Conservation (phyloP, 2,797 vertebrate species). For the Coracias cyanogaster region DNA sequence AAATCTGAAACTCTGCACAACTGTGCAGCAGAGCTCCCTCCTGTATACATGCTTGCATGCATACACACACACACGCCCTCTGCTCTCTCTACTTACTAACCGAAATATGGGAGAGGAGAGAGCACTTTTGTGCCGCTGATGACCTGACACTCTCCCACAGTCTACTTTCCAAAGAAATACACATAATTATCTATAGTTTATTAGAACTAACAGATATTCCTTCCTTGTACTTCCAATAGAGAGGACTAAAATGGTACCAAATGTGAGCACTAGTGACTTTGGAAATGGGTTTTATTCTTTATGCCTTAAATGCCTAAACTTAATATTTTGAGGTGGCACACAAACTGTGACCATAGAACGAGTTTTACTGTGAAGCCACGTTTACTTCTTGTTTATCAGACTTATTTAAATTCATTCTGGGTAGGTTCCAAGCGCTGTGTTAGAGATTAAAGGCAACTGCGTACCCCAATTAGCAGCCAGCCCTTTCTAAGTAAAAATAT, state of each 20-base stretch:
- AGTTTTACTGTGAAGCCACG: constrained; percentile 77
- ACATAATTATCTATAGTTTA: neutral
- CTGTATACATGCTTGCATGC: neutral
- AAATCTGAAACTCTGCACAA: neutral
- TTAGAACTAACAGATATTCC: neutral
- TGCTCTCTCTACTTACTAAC: neutral
- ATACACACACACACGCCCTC: rapidly evolving
- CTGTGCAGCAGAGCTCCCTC: neutral
- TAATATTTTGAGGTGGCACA: constrained; percentile 75
- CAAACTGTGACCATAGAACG: constrained; percentile 78
- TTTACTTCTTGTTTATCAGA: constrained; percentile 80
- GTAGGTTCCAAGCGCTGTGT: constrained; percentile 77
- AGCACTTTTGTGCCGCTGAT: rapidly evolving
- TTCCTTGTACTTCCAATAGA: neutral
- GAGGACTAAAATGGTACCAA: constrained; percentile 13
- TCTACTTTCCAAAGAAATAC: neutral
- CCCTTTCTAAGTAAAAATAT: constrained; percentile 77
- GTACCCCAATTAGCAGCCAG: constrained; percentile 79
- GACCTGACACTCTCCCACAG: neutral
- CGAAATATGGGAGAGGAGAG: neutral
- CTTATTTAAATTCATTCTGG: constrained; percentile 80
- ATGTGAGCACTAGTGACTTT: neutral
- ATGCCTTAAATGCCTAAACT: constrained; percentile 38
- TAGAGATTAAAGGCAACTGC: constrained; percentile 81
- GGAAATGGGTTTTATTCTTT: constrained; percentile 10